phyloP scores from a whole-genome alignment of 2,113 vertebrate genomes.

The Cichladusa arquata region DNA sequence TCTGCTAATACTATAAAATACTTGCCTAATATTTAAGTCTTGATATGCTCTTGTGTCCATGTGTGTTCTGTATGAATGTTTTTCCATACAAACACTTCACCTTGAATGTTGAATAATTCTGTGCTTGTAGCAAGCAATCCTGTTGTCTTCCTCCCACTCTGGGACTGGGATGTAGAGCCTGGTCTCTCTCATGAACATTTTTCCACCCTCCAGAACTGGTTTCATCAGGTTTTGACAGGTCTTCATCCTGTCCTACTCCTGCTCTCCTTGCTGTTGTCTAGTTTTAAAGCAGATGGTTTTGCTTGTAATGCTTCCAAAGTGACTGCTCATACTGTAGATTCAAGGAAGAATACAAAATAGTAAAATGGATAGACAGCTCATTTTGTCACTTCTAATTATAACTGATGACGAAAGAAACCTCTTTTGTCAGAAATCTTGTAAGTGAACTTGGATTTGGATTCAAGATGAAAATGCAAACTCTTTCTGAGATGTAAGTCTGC shows the following conservation, averaged over 20 bases:
- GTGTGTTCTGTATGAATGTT: not conserved
- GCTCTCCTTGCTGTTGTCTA: slow-evolving; percentile 16
- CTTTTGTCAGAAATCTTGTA: not conserved
- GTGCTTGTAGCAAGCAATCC: not conserved
- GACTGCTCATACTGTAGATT: slow-evolving; percentile 16
- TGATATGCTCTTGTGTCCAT: not conserved
- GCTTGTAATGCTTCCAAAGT: slow-evolving; percentile 45
- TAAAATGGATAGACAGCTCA: not conserved
- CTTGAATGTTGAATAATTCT: not conserved
- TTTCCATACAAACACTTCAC: not conserved
- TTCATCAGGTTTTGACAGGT: not conserved
- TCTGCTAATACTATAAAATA: not conserved
- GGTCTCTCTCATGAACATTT: not conserved
- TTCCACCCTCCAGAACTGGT: not conserved
- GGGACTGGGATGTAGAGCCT: not conserved
- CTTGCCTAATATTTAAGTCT: not conserved
- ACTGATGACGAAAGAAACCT: not conserved
- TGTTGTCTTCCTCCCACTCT: not conserved
- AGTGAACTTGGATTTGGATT: not conserved
- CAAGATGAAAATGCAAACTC: not conserved
- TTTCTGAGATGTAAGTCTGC: not conserved
- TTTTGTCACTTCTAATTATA: slow-evolving; percentile 29
- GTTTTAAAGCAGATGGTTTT: slow-evolving; percentile 55
- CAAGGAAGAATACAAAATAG: not conserved
- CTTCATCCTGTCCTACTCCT: not conserved